phyloP scores from a whole-genome alignment of 2,113 vertebrate species.

The Scortum barcoo region DNA sequence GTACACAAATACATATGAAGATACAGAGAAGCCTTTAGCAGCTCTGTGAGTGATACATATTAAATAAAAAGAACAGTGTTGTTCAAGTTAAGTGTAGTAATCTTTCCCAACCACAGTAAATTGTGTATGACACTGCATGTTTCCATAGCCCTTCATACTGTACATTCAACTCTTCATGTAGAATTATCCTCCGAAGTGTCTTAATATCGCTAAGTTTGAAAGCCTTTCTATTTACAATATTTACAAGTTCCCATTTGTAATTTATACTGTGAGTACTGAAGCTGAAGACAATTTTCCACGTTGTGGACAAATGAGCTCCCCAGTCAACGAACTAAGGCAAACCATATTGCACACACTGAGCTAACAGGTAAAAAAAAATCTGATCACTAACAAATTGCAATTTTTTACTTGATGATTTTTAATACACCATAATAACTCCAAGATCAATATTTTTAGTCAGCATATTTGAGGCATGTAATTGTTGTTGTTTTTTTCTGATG shows the following conservation, averaged over 20 bases:
- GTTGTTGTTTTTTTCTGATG: background rate
- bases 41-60: background rate
- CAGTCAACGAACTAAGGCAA: slow-evolving; percentile 2
- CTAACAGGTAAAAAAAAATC: background rate
- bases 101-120: no score
- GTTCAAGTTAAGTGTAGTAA: background rate
- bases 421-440: background rate
- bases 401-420: slow-evolving; percentile 9
- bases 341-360: background rate
- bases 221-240: background rate
- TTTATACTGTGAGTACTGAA: background rate
- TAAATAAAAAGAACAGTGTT: background rate
- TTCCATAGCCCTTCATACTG: background rate
- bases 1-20: background rate
- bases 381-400: slow-evolving; percentile 18
- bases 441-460: slow-evolving; percentile 6
- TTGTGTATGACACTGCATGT: background rate
- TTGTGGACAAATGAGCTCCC: background rate
- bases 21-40: background rate
- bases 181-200: background rate
- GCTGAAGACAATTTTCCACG: slow-evolving; percentile 16
- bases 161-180: no score
- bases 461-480: slow-evolving; percentile 17
- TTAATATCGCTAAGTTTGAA: background rate
- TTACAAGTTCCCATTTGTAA: background rate